Evolutionary conservation across 2,797 vertebrate species (phyloP).

Genomic region (Rhyacichthys aspro): DNA sequence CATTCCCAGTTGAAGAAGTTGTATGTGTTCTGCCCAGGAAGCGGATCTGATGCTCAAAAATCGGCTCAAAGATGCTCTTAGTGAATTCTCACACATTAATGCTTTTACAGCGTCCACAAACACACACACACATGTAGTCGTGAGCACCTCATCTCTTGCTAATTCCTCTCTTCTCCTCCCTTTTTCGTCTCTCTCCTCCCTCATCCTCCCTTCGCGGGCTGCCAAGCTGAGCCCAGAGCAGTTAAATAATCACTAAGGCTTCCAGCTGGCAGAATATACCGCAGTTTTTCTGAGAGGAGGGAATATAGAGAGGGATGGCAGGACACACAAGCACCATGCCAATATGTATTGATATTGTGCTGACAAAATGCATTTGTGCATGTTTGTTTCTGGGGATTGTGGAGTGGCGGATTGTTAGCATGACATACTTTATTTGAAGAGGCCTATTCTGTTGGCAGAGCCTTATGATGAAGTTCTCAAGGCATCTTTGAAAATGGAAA

Average conservation of each 20-base stretch:
- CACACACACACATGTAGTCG: slow-evolving; percentile 22
- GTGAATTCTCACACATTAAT: slow-evolving; percentile 70
- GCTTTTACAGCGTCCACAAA: slow-evolving; percentile 63
- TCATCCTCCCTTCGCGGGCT: slow-evolving; percentile 68
- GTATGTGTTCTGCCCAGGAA: slow-evolving; percentile 68
- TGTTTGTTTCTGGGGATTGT: slow-evolving; percentile 48
- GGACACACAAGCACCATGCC: slow-evolving; percentile 69
- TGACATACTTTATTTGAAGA: slow-evolving; percentile 58
- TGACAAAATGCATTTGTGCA: slow-evolving; percentile 62
- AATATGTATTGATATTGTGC: slow-evolving; percentile 72
- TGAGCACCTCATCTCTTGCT: slow-evolving; percentile 66
- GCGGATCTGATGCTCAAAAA: slow-evolving; percentile 70
- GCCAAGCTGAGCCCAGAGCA: slow-evolving; percentile 80
- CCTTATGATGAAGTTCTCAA: slow-evolving; percentile 55
- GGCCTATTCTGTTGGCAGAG: slow-evolving; percentile 46
- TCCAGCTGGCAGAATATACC: slow-evolving; percentile 78
- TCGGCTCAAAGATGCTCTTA: slow-evolving; percentile 68
- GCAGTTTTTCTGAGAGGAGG: slow-evolving; percentile 54
- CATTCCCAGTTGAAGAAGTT: slow-evolving; percentile 62
- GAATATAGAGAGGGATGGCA: slow-evolving; percentile 58
- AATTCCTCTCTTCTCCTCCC: slow-evolving; percentile 74
- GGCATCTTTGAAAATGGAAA: slow-evolving; percentile 48
- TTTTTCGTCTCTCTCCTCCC: slow-evolving; percentile 73
- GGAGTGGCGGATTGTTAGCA: slow-evolving; percentile 45
- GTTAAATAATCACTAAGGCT: slow-evolving; percentile 82